Percentiles rank a stretch among this genome's conserved stretches.
phyloP scores from a whole-genome alignment of 2,113 vertebrate genomes.

The Melanerpes formicivorus region DNA sequence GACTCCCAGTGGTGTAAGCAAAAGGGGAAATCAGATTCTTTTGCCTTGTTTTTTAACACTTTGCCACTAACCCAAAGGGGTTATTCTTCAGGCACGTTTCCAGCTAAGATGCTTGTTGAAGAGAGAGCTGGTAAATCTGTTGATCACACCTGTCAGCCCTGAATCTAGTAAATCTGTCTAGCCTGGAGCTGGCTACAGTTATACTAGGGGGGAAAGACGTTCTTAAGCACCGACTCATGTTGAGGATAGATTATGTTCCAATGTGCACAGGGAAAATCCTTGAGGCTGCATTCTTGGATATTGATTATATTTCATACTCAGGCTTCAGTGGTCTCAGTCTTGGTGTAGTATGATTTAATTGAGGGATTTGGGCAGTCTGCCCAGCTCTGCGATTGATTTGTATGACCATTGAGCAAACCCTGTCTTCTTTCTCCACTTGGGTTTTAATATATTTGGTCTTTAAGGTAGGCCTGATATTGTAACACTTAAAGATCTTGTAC shows the following conservation, averaged over 20 bases:
- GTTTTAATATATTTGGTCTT: neutral
- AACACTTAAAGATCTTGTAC: neutral
- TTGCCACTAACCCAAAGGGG: neutral
- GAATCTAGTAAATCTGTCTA: constrained; percentile 2
- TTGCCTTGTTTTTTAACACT: neutral
- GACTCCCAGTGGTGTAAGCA: constrained; percentile 38
- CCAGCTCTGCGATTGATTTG: constrained; percentile 3
- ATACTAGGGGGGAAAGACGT: neutral
- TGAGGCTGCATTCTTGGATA: neutral
- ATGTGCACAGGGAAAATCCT: neutral
- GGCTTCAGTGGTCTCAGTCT: neutral
- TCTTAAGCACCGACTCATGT: neutral
- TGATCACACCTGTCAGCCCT: constrained; percentile 5
- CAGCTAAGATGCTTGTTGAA: neutral
- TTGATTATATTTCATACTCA: neutral
- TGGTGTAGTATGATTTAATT: neutral
- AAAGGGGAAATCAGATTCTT: constrained; percentile 4
- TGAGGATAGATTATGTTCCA: neutral
- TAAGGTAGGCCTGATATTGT: neutral
- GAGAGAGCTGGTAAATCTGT: neutral
- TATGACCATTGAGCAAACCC: neutral
- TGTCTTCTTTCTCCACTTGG: neutral
- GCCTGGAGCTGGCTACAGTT: neutral
- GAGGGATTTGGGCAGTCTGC: neutral
- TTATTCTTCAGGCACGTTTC: neutral